Percentiles rank a stretch among this genome's conserved stretches.
These are phyloP conservation scores for Atractosteus spatula DNA, from an alignment of 2,113 vertebrate species.

Conservation along the genomic window DNA sequence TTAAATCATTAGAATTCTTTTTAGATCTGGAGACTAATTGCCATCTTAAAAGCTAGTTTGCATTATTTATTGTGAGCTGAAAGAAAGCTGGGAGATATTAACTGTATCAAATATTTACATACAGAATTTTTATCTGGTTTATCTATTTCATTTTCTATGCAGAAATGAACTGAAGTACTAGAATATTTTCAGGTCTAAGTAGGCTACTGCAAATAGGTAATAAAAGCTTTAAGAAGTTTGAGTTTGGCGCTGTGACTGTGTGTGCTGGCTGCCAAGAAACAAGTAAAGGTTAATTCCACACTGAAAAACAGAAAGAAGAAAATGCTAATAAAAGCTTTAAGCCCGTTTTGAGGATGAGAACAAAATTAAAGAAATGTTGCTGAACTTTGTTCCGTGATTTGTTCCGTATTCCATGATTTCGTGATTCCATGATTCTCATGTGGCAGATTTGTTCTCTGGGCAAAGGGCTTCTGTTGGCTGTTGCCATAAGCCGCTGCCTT, in stretches of 20 bases:
- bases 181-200: not conserved
- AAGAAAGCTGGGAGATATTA: constrained; percentile 29
- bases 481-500: not conserved
- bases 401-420: not conserved
- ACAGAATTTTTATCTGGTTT: not conserved
- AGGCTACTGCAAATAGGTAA: no score
- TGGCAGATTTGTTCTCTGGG: not conserved
- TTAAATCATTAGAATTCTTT: constrained; percentile 3
- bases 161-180: not conserved
- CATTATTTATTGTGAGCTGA: constrained; percentile 34
- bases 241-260: not conserved
- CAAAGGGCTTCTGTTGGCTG: not conserved
- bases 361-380: not conserved
- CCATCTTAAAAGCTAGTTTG: constrained; percentile 29
- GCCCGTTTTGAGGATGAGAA: no score
- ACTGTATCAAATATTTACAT: constrained; percentile 25
- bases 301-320: not conserved
- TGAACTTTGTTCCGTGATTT: no score
- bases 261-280: not conserved
- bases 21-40: constrained; percentile 29
- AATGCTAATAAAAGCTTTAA: not conserved
- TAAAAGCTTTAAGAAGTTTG: not conserved
- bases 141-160: not conserved
- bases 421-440: not conserved
- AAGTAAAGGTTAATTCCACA: no score